Base-by-base conservation (phyloP, 2,888 invertebrate genomes). In the Holacanthella duospinosa region DNA sequence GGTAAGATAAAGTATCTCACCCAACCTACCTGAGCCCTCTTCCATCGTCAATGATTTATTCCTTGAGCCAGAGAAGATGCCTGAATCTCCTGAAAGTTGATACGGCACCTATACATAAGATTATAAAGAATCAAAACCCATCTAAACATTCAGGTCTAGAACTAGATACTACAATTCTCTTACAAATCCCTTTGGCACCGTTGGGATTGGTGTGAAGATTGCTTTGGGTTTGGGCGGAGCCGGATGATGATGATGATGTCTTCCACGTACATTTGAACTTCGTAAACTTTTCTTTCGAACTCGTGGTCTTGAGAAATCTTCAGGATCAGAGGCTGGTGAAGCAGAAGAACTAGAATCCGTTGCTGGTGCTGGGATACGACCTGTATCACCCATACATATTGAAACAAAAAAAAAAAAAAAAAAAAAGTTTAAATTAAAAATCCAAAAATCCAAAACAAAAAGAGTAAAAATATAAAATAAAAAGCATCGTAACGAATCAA, bases 131-230 rank as follows among this genome's bases (percentile, higher is more conserved):
- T n/a, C n/a, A n/a, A n/a, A n/a, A n/a, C n/a, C n/a, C n/a, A n/a
- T n/a, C n/a, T n/a, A n/a, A n/a, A n/a, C n/a, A n/a, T n/a, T n/a
- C 16, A 43, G 43, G 58, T 68, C 25, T 69, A 67, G n/a, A n/a
- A n/a, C n/a, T n/a, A n/a, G n/a, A n/a, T n/a, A n/a, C n/a, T n/a
- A n/a, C n/a, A n/a, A n/a, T n/a, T n/a, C n/a, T n/a, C n/a, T n/a
- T n/a, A n/a, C n/a, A 61, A 70, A 71, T 53, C 71, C 71, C 58
- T 68, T 68, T 43, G 72, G 72, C 36, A 72, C 71, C 1, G 72
- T 72, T 19, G 72, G 72, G 60, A 72, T 72, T 2, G 72, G 71
- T n/a, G 72, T 68, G 57, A 69, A 72, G 28, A 71, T 72, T n/a
- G 71, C 70, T 58, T 72, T 72, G 28, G 70, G 70, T 56, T 68